Evolutionary conservation across 2,888 invertebrate genomes (phyloP).

Genomic region (Cataglyphis livida): DNA sequence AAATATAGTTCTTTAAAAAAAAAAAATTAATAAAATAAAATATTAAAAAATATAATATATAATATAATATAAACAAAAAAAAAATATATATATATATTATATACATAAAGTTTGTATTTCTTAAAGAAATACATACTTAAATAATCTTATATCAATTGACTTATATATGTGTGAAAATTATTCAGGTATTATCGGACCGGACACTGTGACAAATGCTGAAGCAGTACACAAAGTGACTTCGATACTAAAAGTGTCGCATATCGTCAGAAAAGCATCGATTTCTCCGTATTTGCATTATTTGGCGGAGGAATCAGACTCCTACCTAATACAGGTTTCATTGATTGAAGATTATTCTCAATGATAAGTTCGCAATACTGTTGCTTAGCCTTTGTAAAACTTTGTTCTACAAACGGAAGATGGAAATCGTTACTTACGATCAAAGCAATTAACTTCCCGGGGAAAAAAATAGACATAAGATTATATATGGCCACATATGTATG

Average conservation of each 20-base stretch:
- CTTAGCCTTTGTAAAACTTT: neutral
- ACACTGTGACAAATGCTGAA: constrained; percentile 79
- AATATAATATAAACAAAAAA: neutral
- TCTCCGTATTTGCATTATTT: constrained; percentile 80
- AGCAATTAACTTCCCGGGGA: neutral
- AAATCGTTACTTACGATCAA: neutral
- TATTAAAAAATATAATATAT: neutral
- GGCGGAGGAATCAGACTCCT: constrained; percentile 79
- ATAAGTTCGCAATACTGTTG: neutral
- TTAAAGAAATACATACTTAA: neutral
- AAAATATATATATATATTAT: neutral
- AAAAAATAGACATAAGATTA: too few species aligned
- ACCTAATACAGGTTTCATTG: constrained; percentile 77
- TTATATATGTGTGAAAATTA: constrained; percentile 4
- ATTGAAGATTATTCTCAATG: neutral
- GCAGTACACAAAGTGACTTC: constrained; percentile 84
- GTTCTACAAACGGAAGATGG: neutral
- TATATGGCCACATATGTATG: too few species aligned
- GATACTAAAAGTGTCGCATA: constrained; percentile 82
- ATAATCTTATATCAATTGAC: neutral
- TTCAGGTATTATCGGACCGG: constrained; percentile 84
- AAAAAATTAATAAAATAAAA: neutral
- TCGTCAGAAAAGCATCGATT: constrained; percentile 78
- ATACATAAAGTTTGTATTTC: neutral
- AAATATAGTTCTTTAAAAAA: neutral